Base-by-base conservation (phyloP, 2,888 invertebrate species). In the Andrena bicolor region DNA sequence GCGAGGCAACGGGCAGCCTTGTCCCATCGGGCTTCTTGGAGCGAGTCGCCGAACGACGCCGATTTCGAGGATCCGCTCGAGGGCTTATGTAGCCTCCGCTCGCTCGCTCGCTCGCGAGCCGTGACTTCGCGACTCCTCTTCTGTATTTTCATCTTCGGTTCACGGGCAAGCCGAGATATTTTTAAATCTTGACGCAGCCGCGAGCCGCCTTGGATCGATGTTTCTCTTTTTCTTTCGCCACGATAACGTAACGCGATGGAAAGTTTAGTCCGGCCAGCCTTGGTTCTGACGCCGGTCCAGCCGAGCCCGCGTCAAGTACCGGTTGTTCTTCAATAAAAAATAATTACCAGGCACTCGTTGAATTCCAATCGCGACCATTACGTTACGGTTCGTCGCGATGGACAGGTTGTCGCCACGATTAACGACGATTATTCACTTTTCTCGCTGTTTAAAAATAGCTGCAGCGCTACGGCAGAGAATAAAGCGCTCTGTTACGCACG, bases 181-280 rank as follows among this genome's bases (percentile, higher is more conserved):
- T 70, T 70, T 70, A 48, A 58, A 70, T 49, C 70, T 70, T 28
- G 60, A 70, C 70, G 58, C 48, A 13, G 48, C 26, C 70, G 70
- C 28, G 70, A 7, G 2, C 41, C 7, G 28, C 41, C 60, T 60
- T 13, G 58, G 30, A 60, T 48, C 70, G 30, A 30, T 13, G 56
- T 28, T 41, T 41, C 56, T 41, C 68, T 68, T 41, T 20, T 48
- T 60, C 48, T 20, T 70, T 48, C 60, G 56, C 26, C 48, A 28
- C 58, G 70, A 70, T 70, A 60, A 70, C 70, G 70, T 70, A 70
- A 70, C 70, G 13, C 70, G 70, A 70, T 70, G 60, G 60, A 70
- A 70, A 70, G 70, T 70, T 56, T 69, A 69, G 53, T 8, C 7
- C 23, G 20, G 35, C 26, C 53, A 53, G 68, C 41, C 70, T 70